Conservation (phyloP, 2,888 invertebrate species). For the Hypolimnas misippus region DNA sequence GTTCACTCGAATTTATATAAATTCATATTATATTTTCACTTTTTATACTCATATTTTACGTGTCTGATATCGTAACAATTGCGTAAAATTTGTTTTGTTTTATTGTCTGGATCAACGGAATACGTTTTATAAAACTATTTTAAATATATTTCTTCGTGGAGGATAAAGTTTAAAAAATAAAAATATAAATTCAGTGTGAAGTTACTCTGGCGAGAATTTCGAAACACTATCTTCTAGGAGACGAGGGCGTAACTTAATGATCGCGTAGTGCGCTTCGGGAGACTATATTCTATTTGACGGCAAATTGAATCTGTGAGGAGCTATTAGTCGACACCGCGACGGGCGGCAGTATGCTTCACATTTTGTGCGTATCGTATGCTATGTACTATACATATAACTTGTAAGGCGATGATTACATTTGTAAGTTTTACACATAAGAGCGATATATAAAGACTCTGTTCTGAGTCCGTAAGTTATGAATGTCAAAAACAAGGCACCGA, state of each 20-base stretch:
- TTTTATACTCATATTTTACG: conserved; percentile 33
- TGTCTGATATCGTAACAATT: conserved; percentile 24
- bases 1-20: conserved; percentile 30
- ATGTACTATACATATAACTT: neutral
- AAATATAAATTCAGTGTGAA: conserved; percentile 15
- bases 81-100: conserved; percentile 30
- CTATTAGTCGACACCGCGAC: conserved; percentile 79
- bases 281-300: conserved; percentile 76
- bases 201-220: conserved; percentile 28
- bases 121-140: neutral
- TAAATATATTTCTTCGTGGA: neutral
- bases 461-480: too few relatives aligned
- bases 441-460: too few relatives aligned
- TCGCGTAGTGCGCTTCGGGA: conserved; percentile 70
- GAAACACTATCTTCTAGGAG: conserved; percentile 45
- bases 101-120: neutral
- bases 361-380: neutral
- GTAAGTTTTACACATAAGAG: too few relatives aligned
- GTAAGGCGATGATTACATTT: neutral
- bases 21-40: conserved; percentile 30
- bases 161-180: neutral
- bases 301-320: conserved; percentile 81
- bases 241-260: conserved; percentile 76
- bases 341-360: conserved; percentile 32
- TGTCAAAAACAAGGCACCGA: too few relatives aligned